Conservation (phyloP, 2,113 vertebrate genomes). For the Heloderma charlesbogerti region DNA sequence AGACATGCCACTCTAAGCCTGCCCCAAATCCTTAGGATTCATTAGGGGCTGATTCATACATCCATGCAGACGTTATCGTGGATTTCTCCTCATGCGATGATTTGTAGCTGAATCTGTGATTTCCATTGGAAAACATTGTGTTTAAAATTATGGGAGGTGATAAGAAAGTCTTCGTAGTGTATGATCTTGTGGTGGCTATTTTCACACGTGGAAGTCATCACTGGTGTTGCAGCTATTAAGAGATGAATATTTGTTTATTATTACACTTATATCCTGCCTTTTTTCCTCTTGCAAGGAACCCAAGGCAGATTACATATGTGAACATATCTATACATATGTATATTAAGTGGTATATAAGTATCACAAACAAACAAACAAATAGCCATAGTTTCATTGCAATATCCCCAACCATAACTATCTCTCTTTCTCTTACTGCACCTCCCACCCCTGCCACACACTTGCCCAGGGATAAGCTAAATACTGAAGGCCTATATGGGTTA, state of each 20-base stretch:
- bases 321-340: no score
- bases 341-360: no score
- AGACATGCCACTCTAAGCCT: neutral
- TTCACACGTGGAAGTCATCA: neutral
- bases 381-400: neutral
- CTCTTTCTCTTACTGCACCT: no score
- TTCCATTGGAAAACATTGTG: neutral
- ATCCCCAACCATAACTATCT: neutral
- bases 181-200: neutral
- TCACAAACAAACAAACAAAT: neutral
- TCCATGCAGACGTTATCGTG: neutral
- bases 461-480: neutral
- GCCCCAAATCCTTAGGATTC: no score
- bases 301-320: no score
- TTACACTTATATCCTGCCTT: no score
- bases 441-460: no score
- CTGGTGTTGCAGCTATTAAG: neutral
- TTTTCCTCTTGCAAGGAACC: no score
- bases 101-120: no score
- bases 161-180: no score
- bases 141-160: neutral
- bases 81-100: neutral
- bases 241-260: neutral
- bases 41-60: neutral
- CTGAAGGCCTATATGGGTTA: neutral